Evolutionary conservation across 2,888 invertebrate genomes (phyloP).

Genomic region (Perdita meconis): DNA sequence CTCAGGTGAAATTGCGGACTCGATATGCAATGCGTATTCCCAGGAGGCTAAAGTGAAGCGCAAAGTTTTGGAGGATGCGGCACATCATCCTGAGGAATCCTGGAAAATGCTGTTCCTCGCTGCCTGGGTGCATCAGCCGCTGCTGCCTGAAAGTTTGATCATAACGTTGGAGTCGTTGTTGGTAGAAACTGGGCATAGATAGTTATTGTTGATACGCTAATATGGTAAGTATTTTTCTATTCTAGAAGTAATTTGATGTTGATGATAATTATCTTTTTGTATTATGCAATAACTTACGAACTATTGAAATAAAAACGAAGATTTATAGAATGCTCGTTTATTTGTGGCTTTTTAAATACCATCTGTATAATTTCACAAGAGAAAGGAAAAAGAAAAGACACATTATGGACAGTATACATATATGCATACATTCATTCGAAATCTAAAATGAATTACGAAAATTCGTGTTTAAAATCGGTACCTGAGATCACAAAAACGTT

Average conservation of each 20-base stretch:
- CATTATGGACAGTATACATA: neutral
- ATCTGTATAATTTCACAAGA: constrained; percentile 47
- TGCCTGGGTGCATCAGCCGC: constrained; percentile 84
- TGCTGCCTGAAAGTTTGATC: constrained; percentile 74
- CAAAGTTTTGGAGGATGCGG: constrained; percentile 81
- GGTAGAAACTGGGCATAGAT: constrained; percentile 78
- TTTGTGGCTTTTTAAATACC: constrained; percentile 52
- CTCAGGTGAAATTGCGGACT: constrained; percentile 68
- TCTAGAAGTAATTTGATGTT: constrained; percentile 40
- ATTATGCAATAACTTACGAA: constrained; percentile 42
- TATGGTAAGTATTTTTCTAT: constrained; percentile 49
- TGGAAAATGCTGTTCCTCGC: constrained; percentile 83
- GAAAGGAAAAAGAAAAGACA: constrained; percentile 27
- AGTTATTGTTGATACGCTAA: too few relatives aligned
- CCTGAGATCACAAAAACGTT: constrained; percentile 64
- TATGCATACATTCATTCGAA: constrained; percentile 18
- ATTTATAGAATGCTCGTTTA: constrained; percentile 49
- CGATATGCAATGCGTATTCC: constrained; percentile 76
- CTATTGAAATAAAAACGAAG: constrained; percentile 56
- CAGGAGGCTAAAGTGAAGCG: constrained; percentile 82
- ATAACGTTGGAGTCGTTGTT: constrained; percentile 76
- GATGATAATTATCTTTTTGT: constrained; percentile 48
- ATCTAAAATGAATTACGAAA: constrained; percentile 28
- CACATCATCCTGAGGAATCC: constrained; percentile 80
- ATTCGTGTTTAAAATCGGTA: constrained; percentile 43